Evolutionary conservation across 1,140 invertebrate species (phyloP).

Genomic region (Drosophila guanche): DNA sequence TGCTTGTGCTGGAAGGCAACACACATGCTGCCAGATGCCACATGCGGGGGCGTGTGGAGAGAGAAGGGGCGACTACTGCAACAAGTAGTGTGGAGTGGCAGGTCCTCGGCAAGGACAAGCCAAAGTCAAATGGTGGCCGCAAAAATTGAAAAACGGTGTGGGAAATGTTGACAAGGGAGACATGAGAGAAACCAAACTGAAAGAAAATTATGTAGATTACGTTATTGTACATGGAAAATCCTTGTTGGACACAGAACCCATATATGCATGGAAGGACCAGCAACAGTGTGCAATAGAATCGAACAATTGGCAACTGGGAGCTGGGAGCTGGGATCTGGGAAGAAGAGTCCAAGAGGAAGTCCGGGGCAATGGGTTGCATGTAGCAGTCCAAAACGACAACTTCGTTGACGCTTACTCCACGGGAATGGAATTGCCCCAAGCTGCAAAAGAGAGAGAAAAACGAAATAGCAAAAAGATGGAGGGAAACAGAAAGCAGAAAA

Average conservation of each 20-base stretch:
- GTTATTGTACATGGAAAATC: constrained; percentile 77
- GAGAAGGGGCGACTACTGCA: constrained; percentile 37
- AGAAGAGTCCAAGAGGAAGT: constrained; percentile 3
- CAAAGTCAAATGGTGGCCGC: constrained; percentile 68
- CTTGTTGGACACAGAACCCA: constrained; percentile 47
- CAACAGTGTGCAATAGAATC: constrained; percentile 77
- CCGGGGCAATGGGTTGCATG: constrained; percentile 34
- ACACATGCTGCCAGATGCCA: constrained; percentile 55
- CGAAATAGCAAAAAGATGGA: not conserved
- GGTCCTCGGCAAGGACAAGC: constrained; percentile 46
- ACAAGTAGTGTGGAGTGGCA: constrained; percentile 55
- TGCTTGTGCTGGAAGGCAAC: constrained; percentile 58
- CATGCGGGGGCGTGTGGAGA: not conserved
- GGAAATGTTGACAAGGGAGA: constrained; percentile 73
- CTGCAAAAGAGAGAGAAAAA: constrained; percentile 22
- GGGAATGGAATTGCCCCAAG: constrained; percentile 62
- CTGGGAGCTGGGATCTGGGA: constrained; percentile 27
- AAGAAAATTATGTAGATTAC: constrained; percentile 80
- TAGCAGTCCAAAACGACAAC: constrained; percentile 76
- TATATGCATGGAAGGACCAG: constrained; percentile 3
- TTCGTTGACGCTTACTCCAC: constrained; percentile 72
- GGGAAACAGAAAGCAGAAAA: constrained; percentile 6
- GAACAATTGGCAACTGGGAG: constrained; percentile 68
- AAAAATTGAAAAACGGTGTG: constrained; percentile 68
- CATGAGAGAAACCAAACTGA: constrained; percentile 77